Base-by-base conservation (phyloP, 1,140 invertebrate species). In the Drosophila carrolli region DNA sequence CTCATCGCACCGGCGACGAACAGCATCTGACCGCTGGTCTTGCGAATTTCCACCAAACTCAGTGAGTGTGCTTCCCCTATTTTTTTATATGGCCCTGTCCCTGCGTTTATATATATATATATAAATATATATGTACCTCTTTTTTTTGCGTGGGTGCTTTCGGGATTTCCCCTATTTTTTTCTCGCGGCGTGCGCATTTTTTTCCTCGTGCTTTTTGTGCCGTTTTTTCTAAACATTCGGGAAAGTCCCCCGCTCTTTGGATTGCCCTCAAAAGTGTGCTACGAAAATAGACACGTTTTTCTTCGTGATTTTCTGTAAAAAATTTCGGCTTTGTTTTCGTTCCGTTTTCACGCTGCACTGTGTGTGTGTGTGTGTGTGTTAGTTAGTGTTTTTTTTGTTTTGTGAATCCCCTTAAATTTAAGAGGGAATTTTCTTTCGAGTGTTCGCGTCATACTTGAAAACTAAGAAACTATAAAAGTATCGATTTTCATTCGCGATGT, bases 161-260 rank as follows among this genome's bases (percentile, higher is more conserved):
- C 32, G 47, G 32, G 19, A 43, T 46, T 65, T 44, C 40, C 46
- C 43, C 10, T 40, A 14, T 46, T 73, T 67, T 74, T 74, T 56
- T 58, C 54, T 73, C 65, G 47, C 65, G 29, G 71, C 43, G 60
- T 75, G 47, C 73, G 32, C 60, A 66, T 66, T 75, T 76, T 75
- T 77, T 78, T 77, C n/a, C 76, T 63, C 54, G 75, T 89, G 57
- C 83, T 89, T 88, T 84, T 89, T 89, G 83, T 88, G 83, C 84
- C 50, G 79, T 89, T 88, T 88, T 86, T 88, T 88, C 83, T 88
- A 88, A 88, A 88, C 83, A 86, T 58, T 6, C 13, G 58, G 47
- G n/a, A 50, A 66, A 53, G 19, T 50, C 46, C 48, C 35, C 37
- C 32, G 16, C 7, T 43, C 43, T 35, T 41, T 16, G 11, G 23